Percentiles rank a stretch among this genome's conserved stretches.
Evolutionary conservation across 2,113 vertebrate genomes (phyloP).

Genomic region (Malaclemys terrapin): DNA sequence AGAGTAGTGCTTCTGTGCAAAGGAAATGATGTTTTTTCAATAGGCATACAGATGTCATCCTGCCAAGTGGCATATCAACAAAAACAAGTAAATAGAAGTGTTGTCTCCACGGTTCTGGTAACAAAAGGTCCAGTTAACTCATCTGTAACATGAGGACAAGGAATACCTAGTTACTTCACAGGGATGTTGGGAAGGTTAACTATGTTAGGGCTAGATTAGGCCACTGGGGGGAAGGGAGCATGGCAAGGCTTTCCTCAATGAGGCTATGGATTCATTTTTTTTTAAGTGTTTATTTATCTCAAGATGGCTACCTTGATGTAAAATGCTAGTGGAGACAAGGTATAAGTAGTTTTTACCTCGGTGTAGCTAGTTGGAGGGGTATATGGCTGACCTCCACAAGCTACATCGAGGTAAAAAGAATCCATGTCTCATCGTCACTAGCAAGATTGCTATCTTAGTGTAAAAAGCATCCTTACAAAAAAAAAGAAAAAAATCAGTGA

Average conservation of each 20-base stretch:
- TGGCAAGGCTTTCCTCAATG: neutral
- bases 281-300: no score
- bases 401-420: fast-evolving
- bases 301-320: no score
- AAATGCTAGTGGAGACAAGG: neutral
- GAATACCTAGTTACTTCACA: neutral
- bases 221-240: neutral
- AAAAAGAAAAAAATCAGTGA: neutral
- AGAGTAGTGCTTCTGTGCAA: slow-evolving; percentile 78
- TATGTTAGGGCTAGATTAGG: neutral
- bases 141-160: neutral
- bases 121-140: neutral
- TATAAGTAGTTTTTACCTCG: neutral
- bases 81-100: neutral
- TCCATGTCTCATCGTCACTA: fast-evolving
- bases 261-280: fast-evolving
- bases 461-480: neutral
- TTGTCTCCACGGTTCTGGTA: neutral
- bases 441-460: neutral
- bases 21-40: slow-evolving; percentile 80
- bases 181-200: neutral
- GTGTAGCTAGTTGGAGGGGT: fast-evolving
- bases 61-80: slow-evolving; percentile 32
- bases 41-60: slow-evolving; percentile 76
- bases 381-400: neutral